Conservation (phyloP, 2,888 invertebrate species). For the Oxystoma pomonae region DNA sequence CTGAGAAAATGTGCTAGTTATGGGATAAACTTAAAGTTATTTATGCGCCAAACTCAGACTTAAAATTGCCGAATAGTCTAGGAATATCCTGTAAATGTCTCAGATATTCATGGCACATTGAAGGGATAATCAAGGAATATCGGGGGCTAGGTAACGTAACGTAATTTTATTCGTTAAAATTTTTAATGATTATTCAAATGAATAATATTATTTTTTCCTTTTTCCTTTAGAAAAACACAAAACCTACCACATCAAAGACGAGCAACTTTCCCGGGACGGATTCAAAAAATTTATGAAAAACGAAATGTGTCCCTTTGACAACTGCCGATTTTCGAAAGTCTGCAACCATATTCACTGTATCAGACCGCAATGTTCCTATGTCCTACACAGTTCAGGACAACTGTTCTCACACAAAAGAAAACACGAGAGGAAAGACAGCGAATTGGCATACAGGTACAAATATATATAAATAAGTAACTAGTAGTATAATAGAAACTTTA, state of each 20-base stretch:
- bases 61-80: too few relatives aligned
- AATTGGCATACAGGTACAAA: slow-evolving; percentile 64
- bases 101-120: too few relatives aligned
- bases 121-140: too few relatives aligned
- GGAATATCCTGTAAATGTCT: too few relatives aligned
- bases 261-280: slow-evolving; percentile 90
- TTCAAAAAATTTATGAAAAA: slow-evolving; percentile 99
- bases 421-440: slow-evolving; percentile 91
- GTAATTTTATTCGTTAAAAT: too few relatives aligned
- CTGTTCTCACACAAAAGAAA: slow-evolving; percentile 96
- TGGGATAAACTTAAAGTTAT: too few relatives aligned
- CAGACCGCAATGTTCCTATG: slow-evolving; percentile 90
- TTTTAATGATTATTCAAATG: too few relatives aligned
- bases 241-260: slow-evolving; percentile 96
- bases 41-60: too few relatives aligned
- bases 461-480: too few relatives aligned
- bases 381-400: slow-evolving; percentile 94
- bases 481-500: too few relatives aligned
- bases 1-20: too few relatives aligned
- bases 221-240: slow-evolving; percentile 88
- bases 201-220: slow-evolving; percentile 16
- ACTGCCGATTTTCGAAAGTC: slow-evolving; percentile 89
- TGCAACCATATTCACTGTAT: slow-evolving; percentile 99
- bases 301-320: slow-evolving; percentile 86
- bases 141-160: too few relatives aligned